Evolutionary conservation across 2,797 vertebrate genomes (phyloP).

Genomic region (Xiphorhynchus erythropygius): DNA sequence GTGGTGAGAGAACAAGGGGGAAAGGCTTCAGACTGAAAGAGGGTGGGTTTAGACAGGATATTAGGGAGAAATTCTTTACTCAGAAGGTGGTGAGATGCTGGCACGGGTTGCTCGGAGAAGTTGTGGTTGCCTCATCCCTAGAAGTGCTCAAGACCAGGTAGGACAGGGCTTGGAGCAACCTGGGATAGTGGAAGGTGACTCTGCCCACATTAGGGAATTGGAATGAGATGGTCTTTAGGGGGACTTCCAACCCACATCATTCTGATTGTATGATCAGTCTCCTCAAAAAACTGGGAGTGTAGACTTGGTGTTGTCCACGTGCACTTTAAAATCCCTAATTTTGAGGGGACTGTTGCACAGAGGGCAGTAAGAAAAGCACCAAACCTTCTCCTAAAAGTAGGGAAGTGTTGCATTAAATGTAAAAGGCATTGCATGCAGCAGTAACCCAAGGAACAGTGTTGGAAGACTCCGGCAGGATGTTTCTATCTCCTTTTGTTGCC

Average conservation of each 20-base stretch:
- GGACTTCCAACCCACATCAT: not conserved
- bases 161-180: rapidly evolving
- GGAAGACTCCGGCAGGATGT: not conserved
- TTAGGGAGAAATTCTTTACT: not conserved
- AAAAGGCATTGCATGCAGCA: not conserved
- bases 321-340: not conserved
- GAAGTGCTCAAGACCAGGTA: not conserved
- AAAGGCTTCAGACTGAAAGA: not conserved
- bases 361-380: not conserved
- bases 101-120: not conserved
- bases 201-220: rapidly evolving
- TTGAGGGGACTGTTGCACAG: not conserved
- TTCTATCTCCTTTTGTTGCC: not conserved
- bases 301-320: not conserved
- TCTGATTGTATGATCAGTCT: not conserved
- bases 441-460: rapidly evolving
- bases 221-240: rapidly evolving
- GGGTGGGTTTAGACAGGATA: not conserved
- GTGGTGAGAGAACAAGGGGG: not conserved
- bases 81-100: not conserved
- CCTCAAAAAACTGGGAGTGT: not conserved
- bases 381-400: not conserved
- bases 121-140: rapidly evolving
- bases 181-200: rapidly evolving
- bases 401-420: not conserved